Percentiles rank a stretch among this genome's conserved stretches.
These are phyloP conservation scores for Lasioglossum calceatum DNA, from an alignment of 2,888 invertebrate genomes.

Conservation along the genomic window DNA sequence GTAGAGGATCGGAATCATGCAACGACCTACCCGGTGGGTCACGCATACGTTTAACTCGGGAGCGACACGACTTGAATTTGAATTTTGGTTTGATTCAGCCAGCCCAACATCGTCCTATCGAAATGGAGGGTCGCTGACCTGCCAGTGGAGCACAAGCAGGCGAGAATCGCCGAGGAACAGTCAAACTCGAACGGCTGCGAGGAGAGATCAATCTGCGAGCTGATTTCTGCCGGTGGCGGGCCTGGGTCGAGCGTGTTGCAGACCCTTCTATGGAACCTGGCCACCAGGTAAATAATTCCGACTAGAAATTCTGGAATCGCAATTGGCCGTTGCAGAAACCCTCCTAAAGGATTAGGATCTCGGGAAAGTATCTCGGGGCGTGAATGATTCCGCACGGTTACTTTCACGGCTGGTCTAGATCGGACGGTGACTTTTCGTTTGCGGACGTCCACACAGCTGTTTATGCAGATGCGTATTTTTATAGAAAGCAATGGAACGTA, in stretches of 20 bases:
- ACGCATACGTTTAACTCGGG: background rate
- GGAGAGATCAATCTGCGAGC: constrained; percentile 79
- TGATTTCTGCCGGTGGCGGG: constrained; percentile 73
- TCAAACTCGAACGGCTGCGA: constrained; percentile 75
- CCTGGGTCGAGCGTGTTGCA: constrained; percentile 71
- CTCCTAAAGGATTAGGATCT: background rate
- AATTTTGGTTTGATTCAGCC: constrained; percentile 59
- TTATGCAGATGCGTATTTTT: too few species aligned
- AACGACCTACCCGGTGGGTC: background rate
- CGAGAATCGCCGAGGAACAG: constrained; percentile 52
- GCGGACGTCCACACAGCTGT: background rate
- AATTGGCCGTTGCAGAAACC: background rate
- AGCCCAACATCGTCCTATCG: constrained; percentile 81
- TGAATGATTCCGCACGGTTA: background rate
- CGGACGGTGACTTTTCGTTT: background rate
- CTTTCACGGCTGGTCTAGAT: background rate
- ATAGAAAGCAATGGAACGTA: background rate
- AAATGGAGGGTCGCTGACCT: constrained; percentile 79
- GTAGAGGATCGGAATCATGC: background rate
- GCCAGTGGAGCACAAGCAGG: constrained; percentile 78
- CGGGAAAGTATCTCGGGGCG: background rate
- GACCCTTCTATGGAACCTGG: constrained; percentile 75
- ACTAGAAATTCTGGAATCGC: background rate
- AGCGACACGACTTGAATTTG: background rate
- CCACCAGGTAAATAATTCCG: constrained; percentile 67